Base-by-base conservation (phyloP, 1,140 invertebrate species). In the Sminthurinus signatus region DNA sequence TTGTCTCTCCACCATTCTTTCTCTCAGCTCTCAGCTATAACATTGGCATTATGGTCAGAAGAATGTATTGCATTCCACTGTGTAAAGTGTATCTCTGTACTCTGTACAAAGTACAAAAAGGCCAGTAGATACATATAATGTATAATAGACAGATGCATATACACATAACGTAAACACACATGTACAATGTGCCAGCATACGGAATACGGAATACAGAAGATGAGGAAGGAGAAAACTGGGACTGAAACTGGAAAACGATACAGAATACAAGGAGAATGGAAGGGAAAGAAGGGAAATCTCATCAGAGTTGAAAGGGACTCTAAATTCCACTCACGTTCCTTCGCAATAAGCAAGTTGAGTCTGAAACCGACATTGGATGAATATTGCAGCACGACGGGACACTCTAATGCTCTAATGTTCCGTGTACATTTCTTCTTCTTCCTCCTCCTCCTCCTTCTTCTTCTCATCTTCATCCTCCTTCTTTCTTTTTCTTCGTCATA, bases 231-330 rank as follows among this genome's bases (percentile, higher is more conserved):
- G n/a, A n/a, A n/a, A n/a, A n/a, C n/a, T n/a, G n/a, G n/a, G 15
- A n/a, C 4, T 46, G 44, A 21, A n/a, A n/a, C 36, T 8, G 17
- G 44, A 46, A 46, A 10, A 46, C 15, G 4, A n/a, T 46, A 46
- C 4, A 17, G 5, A 19, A n/a, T 17, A 17, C 44, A 46, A 46
- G 44, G 32, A 36, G 32, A 36, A 5, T 10, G 23, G 23, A 19
- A 56, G 23, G 54, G 54, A 56, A 56, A 46, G 44, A 55, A 62
- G 63, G 58, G 50, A 69, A 72, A 72, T 69, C 70, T 72, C 67
- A 72, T 72, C 70, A 72, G 70, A 69, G 63, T 69, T 72, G 67
- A 69, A 67, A 72, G 70, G 62, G 32, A 69, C 67, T 72, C 36
- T 56, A 65, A 46, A 72, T 69, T 69, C 70, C 14, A 42, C 61